Percentiles rank a stretch among this genome's conserved stretches.
Evolutionary conservation across 2,888 invertebrate species (phyloP).

Genomic region (Agriopis aurantiaria): DNA sequence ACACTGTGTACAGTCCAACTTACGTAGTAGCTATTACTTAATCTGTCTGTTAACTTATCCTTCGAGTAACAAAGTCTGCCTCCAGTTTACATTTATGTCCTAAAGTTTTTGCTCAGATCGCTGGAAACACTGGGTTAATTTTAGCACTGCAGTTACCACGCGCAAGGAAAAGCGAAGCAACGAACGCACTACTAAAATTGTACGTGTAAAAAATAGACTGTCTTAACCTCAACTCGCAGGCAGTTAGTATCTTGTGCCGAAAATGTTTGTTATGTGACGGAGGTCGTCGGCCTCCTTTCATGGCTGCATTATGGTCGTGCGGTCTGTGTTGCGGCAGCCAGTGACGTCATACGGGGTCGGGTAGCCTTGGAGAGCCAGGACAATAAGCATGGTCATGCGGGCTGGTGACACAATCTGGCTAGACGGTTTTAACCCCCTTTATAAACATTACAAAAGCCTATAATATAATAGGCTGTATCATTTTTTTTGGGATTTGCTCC

Average conservation of each 20-base stretch:
- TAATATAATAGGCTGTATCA: neutral
- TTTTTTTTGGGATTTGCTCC: neutral
- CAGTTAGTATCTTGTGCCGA: constrained; percentile 48
- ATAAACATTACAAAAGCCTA: neutral
- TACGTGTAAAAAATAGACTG: constrained; percentile 11
- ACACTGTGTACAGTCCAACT: constrained; percentile 7
- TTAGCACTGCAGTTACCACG: constrained; percentile 21
- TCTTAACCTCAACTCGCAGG: constrained; percentile 3
- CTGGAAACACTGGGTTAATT: constrained; percentile 9
- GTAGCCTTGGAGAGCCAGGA: constrained; percentile 23
- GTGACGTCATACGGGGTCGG: constrained; percentile 33
- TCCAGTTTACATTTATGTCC: constrained; percentile 2
- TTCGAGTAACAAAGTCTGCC: neutral
- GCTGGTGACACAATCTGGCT: constrained; percentile 6
- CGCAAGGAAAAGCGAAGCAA: constrained; percentile 1
- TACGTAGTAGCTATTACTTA: neutral
- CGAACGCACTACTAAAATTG: neutral
- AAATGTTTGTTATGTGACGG: constrained; percentile 65
- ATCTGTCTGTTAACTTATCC: neutral
- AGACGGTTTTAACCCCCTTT: neutral
- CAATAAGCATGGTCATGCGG: constrained; percentile 19
- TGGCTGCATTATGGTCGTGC: constrained; percentile 40
- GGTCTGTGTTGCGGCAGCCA: constrained; percentile 17
- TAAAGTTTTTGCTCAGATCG: neutral
- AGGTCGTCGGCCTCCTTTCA: constrained; percentile 66